phyloP scores from a whole-genome alignment of 2,797 vertebrate species.

The Apogon talboti region DNA sequence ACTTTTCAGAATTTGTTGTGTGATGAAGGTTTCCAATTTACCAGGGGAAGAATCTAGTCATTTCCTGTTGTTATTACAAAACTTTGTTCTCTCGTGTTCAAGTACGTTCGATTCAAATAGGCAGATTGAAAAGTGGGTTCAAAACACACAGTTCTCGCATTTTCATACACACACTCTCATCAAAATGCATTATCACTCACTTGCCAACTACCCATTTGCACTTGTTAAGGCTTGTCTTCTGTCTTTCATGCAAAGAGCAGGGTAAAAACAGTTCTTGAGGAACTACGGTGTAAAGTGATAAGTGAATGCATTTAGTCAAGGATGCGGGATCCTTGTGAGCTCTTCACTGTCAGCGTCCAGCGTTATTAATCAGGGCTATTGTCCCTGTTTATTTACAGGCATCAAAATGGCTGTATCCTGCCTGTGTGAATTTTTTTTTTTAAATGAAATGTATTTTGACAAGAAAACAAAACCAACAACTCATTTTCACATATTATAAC shows the following conservation, averaged over 20 bases:
- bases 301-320: slow-evolving; percentile 35
- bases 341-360: slow-evolving; percentile 26
- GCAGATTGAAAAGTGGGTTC: not conserved
- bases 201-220: slow-evolving; percentile 23
- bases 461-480: too few species aligned
- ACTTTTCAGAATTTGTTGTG: not conserved
- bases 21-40: slow-evolving; percentile 10
- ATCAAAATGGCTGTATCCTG: slow-evolving; percentile 4
- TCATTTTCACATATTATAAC: too few species aligned
- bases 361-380: slow-evolving; percentile 65
- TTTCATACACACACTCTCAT: slow-evolving; percentile 3
- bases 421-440: too few species aligned
- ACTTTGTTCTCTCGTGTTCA: not conserved
- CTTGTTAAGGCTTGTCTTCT: slow-evolving; percentile 16
- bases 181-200: slow-evolving; percentile 28
- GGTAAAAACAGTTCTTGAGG: slow-evolving; percentile 53
- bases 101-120: not conserved
- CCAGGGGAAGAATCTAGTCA: not conserved
- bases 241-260: not conserved
- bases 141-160: not conserved
- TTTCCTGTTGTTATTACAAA: slow-evolving; percentile 17
- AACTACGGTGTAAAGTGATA: slow-evolving; percentile 9
- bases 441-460: too few species aligned
- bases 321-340: slow-evolving; percentile 35
- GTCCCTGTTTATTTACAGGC: slow-evolving; percentile 21